phyloP scores from a whole-genome alignment of 2,113 vertebrate genomes.

The Pimephales promelas region DNA sequence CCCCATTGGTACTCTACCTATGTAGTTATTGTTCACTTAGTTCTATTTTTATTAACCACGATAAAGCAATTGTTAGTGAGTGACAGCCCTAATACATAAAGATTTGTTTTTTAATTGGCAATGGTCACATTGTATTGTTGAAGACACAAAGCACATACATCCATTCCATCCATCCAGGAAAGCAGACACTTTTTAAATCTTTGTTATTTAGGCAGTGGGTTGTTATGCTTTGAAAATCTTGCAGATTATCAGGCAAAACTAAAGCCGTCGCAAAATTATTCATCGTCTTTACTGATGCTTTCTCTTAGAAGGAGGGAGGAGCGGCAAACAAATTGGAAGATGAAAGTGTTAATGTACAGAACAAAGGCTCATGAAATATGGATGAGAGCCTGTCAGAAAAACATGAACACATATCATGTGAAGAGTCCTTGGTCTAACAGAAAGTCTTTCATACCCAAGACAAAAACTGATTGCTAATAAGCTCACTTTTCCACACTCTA shows the following conservation, averaged over 20 bases:
- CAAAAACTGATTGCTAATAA: slow-evolving; percentile 51
- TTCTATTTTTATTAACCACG: no score
- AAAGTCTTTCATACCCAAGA: slow-evolving; percentile 38
- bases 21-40: no score
- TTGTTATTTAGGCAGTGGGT: not conserved
- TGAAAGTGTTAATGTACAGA: slow-evolving; percentile 57
- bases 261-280: not conserved
- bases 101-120: not conserved
- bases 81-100: not conserved
- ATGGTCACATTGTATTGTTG: not conserved
- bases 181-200: not conserved
- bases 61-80: no score
- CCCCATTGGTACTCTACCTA: no score
- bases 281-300: not conserved
- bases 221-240: not conserved
- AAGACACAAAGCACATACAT: not conserved
- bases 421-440: slow-evolving; percentile 45
- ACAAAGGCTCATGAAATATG: slow-evolving; percentile 56
- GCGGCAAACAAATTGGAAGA: slow-evolving; percentile 41
- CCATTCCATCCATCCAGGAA: not conserved
- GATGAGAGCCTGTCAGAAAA: slow-evolving; percentile 53
- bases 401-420: slow-evolving; percentile 47
- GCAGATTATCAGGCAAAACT: not conserved
- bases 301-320: not conserved
- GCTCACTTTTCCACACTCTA: slow-evolving; percentile 34